Percentiles rank a stretch among this genome's conserved stretches.
phyloP scores from a whole-genome alignment of 2,113 vertebrate genomes.

The Petroica traversi region DNA sequence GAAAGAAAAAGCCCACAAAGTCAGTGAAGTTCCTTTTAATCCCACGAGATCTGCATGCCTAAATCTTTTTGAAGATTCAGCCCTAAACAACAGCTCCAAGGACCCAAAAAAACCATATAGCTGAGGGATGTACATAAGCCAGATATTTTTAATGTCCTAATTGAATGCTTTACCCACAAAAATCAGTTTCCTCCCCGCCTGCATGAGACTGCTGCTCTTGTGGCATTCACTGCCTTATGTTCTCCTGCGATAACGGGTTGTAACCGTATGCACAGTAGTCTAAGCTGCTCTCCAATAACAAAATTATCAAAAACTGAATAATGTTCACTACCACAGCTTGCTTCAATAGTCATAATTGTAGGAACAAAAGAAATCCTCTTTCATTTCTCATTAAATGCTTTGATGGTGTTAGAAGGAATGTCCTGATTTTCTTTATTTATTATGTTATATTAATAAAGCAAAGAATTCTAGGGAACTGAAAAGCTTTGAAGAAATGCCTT shows the following conservation, averaged over 20 bases:
- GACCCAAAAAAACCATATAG: neutral
- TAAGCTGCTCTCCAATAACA: conserved; percentile 32
- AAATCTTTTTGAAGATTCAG: neutral
- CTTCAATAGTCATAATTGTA: neutral
- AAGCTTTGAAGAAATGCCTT: conserved; percentile 5
- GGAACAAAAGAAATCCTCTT: conserved; percentile 47
- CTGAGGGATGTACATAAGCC: neutral
- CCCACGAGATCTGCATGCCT: accelerated
- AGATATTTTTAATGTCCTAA: neutral
- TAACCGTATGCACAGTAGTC: neutral
- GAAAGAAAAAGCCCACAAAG: neutral
- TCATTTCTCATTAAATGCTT: conserved; percentile 11
- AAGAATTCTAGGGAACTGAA: neutral
- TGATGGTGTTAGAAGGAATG: conserved; percentile 5
- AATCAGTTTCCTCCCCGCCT: neutral
- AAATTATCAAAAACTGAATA: neutral
- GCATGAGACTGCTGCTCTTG: neutral
- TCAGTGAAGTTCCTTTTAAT: neutral
- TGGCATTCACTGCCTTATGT: neutral
- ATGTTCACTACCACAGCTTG: neutral
- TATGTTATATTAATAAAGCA: neutral
- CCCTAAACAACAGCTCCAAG: neutral
- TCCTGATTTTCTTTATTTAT: neutral
- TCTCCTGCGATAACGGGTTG: neutral
- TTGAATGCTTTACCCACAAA: neutral